Base-by-base conservation (phyloP, 2,797 vertebrate species). In the Schizopygopsis malacanthus region DNA sequence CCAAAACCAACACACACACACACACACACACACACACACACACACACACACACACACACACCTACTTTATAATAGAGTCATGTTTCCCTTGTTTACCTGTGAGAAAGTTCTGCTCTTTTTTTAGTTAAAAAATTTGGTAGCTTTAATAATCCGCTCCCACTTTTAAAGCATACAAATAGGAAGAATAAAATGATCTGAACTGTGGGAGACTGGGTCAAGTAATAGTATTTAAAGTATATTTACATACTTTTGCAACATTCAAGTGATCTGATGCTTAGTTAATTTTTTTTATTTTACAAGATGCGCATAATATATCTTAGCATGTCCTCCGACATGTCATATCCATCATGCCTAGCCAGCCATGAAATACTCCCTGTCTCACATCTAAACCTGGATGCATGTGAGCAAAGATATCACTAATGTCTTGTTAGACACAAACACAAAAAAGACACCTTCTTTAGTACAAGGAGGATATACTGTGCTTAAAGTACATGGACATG, bases 21-120 rank as follows among this genome's bases (percentile, higher is more conserved):
- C 41, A 43, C 41, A 79, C 47, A 47, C 67, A 47, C 47, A 84
- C 73, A 88, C 82, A 83, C 77, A 39, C 39, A 33, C 28, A 33
- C 28, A 33, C 28, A 41, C 39, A 41, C 39, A 41, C 39, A 79
- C 47, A 47, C 67, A 47, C 45, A 84, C 73, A 88, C 82, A 83
- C 77, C 92, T 92, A 41, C 92, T 95, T 93, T 94, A 94, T 92
- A 95, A 92, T 90, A 90, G 93, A 90, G 91, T 93, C 94, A 93
- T 92, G 93, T 93, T 89, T 37, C 81, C 80, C 84, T 88, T 92
- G 28, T 28, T 90, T 85, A 87, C 84, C 90, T 87, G 88, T 93
- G 94, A 93, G 93, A 94, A 94, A 94, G 89, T 87, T 85, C 86
- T 85, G 90, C 89, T 89, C 92, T 92, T 93, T 93, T 91, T 88